phyloP scores from a whole-genome alignment of 2,113 vertebrate genomes.

The Pithys albifrons region DNA sequence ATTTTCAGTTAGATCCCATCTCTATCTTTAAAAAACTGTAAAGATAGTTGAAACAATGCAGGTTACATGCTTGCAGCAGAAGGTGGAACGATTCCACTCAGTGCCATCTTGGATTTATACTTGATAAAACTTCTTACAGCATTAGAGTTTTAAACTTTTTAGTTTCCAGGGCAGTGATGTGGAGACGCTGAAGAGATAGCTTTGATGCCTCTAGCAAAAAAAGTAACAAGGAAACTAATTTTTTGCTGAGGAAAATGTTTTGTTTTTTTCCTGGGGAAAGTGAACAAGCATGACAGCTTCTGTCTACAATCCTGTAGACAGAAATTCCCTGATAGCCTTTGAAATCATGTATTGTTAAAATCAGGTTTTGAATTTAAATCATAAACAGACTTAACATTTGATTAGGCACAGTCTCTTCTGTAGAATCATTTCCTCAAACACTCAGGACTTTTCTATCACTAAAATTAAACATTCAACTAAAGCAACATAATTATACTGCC shows the following conservation, averaged over 20 bases:
- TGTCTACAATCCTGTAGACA: background rate
- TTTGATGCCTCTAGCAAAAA: background rate
- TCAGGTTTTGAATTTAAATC: background rate
- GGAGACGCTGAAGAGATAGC: background rate
- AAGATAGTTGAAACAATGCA: background rate
- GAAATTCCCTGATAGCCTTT: background rate
- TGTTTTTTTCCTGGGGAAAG: background rate
- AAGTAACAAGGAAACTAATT: background rate
- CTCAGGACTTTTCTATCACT: background rate
- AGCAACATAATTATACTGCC: background rate
- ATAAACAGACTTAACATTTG: background rate
- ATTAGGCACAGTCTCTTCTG: background rate
- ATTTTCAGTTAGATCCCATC: background rate
- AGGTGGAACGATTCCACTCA: background rate
- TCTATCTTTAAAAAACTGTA: background rate
- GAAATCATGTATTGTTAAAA: background rate
- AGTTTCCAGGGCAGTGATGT: background rate
- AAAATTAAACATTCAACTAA: background rate
- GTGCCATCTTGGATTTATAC: background rate
- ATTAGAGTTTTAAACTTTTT: background rate
- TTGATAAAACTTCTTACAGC: background rate
- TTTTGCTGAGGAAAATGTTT: background rate
- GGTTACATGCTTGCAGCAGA: background rate
- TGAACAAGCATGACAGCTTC: background rate
- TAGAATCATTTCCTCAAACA: background rate